Percentiles rank a stretch among this genome's conserved stretches.
Evolutionary conservation across 2,888 invertebrate species (phyloP).

Genomic region (Drosophila maculinotata): DNA sequence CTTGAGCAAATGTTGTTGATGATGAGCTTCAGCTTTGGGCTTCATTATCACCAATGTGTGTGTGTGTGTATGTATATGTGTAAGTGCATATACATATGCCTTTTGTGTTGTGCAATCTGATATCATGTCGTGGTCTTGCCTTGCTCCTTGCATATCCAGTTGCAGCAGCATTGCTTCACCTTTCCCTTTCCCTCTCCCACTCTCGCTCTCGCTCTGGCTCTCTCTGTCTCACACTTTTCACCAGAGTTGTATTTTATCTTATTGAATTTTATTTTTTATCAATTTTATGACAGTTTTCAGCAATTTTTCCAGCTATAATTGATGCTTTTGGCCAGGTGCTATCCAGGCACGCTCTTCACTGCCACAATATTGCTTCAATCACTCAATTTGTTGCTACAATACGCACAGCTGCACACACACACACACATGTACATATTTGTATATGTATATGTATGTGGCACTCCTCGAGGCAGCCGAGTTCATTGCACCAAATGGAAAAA

Average conservation of each 20-base stretch:
- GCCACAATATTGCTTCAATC: constrained; percentile 60
- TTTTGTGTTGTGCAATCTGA: constrained; percentile 72
- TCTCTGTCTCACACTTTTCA: constrained; percentile 2
- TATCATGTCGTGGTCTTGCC: constrained; percentile 59
- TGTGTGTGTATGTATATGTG: constrained; percentile 15
- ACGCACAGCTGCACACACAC: constrained; percentile 22
- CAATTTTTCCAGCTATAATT: constrained; percentile 43
- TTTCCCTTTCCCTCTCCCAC: constrained; percentile 12
- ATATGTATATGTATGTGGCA: no score
- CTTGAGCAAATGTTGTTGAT: constrained; percentile 59
- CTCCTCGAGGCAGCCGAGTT: constrained; percentile 53
- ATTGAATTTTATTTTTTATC: constrained; percentile 14
- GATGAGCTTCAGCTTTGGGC: constrained; percentile 62
- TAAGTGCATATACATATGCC: constrained; percentile 25
- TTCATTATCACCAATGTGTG: constrained; percentile 45
- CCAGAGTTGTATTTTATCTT: constrained; percentile 8
- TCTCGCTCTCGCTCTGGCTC: neutral
- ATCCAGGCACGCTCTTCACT: constrained; percentile 1
- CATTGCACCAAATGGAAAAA: constrained; percentile 60
- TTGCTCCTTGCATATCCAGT: constrained; percentile 64
- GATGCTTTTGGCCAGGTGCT: constrained; percentile 62
- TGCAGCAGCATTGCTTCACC: constrained; percentile 49
- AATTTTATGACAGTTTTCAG: constrained; percentile 31
- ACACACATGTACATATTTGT: constrained; percentile 4
- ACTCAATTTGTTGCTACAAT: constrained; percentile 58